These are phyloP conservation scores for Drosophila rubida DNA, from an alignment of 2,888 invertebrate species.

Conservation along the genomic window DNA sequence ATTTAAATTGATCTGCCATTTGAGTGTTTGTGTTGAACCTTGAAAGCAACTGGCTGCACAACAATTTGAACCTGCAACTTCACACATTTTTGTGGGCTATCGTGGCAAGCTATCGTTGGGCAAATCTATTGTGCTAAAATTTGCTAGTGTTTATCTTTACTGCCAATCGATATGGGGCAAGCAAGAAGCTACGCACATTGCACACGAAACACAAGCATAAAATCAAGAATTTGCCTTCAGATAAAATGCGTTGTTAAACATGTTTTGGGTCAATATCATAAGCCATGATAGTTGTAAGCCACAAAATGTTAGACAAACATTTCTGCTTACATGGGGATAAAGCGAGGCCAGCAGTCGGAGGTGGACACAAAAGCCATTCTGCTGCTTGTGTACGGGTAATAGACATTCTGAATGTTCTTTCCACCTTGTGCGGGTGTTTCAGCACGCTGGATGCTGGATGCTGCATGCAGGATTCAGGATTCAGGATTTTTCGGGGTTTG, in stretches of 20 bases:
- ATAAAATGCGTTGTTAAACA: conserved; percentile 74
- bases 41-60: not conserved
- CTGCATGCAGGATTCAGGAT: not conserved
- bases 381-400: conserved; percentile 47
- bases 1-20: not conserved
- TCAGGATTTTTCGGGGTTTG: conserved; percentile 23
- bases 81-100: not conserved
- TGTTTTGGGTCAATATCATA: conserved; percentile 81
- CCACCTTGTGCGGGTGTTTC: conserved; percentile 39
- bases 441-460: not conserved
- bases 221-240: conserved; percentile 57
- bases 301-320: conserved; percentile 76
- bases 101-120: not conserved
- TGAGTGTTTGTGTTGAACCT: not conserved
- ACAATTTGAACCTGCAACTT: not conserved
- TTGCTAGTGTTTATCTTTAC: conserved; percentile 46
- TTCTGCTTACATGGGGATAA: conserved; percentile 44
- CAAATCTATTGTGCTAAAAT: conserved; percentile 53
- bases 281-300: conserved; percentile 81
- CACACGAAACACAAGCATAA: conserved; percentile 40
- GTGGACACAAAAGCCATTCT: conserved; percentile 53
- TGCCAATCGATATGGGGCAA: conserved; percentile 32
- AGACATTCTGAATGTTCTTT: conserved; percentile 45
- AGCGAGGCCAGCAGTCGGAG: not conserved
- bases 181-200: conserved; percentile 13